Evolutionary conservation across 2,888 invertebrate species (phyloP).

Genomic region (Aporophyla nigra): DNA sequence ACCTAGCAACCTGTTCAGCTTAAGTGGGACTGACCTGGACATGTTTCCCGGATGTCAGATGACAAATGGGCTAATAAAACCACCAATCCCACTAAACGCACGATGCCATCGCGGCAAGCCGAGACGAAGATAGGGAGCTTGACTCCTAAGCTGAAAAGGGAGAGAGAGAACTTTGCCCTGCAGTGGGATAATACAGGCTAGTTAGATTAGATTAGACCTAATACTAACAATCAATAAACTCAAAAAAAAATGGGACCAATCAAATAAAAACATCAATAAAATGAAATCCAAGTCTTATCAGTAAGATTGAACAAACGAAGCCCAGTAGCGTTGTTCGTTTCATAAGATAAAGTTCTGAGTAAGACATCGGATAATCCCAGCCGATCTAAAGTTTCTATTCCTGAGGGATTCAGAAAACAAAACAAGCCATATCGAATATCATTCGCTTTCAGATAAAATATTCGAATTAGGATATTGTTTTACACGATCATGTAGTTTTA

Average conservation of each 20-base stretch:
- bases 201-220: no score
- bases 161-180: no score
- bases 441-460: conserved; percentile 43
- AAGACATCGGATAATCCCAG: conserved; percentile 56
- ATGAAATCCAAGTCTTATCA: conserved; percentile 41
- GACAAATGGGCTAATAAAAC: no score
- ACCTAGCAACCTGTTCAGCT: no score
- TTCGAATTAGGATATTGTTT: conserved; percentile 53
- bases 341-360: conserved; percentile 36
- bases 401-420: conserved; percentile 50
- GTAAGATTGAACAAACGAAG: conserved; percentile 26
- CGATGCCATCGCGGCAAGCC: no score
- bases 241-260: conserved; percentile 4
- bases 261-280: conserved; percentile 12
- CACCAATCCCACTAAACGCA: no score
- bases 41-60: no score
- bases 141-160: no score
- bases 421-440: conserved; percentile 57
- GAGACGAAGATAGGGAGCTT: no score
- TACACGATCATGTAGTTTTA: conserved; percentile 27
- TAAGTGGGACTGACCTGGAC: no score
- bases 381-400: conserved; percentile 58
- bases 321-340: conserved; percentile 37
- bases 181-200: no score
- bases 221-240: no score